Evolutionary conservation across 1,140 invertebrate species (phyloP).

Genomic region (Zaprionus lachaisei): DNA sequence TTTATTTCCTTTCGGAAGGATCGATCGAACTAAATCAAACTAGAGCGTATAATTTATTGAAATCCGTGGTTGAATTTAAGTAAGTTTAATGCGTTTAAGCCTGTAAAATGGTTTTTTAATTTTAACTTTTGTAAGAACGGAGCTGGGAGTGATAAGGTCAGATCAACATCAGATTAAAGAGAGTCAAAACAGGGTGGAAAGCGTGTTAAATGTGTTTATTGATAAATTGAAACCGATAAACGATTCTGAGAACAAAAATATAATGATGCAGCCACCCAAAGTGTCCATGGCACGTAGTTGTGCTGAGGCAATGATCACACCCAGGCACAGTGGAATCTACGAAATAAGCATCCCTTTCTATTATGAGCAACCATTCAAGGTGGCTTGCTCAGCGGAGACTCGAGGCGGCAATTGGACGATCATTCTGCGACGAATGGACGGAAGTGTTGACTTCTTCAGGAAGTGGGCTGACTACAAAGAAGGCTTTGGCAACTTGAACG

Average conservation of each 20-base stretch:
- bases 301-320: background rate
- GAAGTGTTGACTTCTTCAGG: constrained; percentile 86
- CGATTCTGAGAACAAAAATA: no score
- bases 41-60: background rate
- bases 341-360: background rate
- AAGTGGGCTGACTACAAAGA: constrained; percentile 87
- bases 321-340: background rate
- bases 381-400: background rate
- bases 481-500: constrained; percentile 87
- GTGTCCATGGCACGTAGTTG: background rate
- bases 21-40: background rate
- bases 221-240: no score
- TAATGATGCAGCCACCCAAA: no score
- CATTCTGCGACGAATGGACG: constrained; percentile 87
- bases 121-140: background rate
- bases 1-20: background rate
- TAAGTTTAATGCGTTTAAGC: background rate
- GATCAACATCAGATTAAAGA: no score
- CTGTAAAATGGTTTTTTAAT: background rate
- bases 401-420: constrained; percentile 85
- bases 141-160: no score
- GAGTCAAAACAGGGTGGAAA: no score
- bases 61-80: background rate
- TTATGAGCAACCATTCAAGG: background rate
- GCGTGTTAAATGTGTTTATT: no score